Evolutionary conservation across 35 echinoderm and acorn worm genomes (phyloP).

Genomic region (Ptychodera flava): DNA sequence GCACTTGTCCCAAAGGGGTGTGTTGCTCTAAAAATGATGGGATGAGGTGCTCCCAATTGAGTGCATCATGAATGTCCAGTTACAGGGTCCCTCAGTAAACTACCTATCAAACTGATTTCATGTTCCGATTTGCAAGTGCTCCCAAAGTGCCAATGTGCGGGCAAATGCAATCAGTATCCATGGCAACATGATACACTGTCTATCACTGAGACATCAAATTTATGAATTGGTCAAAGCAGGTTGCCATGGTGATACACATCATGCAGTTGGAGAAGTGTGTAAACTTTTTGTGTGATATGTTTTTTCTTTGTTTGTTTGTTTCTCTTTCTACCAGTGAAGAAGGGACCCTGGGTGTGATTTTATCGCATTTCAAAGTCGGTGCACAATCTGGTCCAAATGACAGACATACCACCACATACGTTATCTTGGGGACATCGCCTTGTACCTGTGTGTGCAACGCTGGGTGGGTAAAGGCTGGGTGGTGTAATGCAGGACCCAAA

Average conservation of each 20-base stretch:
- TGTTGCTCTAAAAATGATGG: neutral
- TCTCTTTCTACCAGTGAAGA: neutral
- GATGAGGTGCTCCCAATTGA: neutral
- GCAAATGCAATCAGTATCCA: neutral
- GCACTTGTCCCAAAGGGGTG: neutral
- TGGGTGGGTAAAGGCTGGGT: constrained; percentile 75
- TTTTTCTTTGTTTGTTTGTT: no score
- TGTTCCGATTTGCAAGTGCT: no score
- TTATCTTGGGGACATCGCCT: constrained; percentile 59
- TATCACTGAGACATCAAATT: no score
- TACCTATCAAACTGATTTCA: no score
- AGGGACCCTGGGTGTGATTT: neutral
- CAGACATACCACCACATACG: constrained; percentile 93
- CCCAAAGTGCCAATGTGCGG: neutral
- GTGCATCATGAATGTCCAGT: neutral
- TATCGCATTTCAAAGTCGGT: neutral
- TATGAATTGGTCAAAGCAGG: no score
- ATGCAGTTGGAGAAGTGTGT: neutral
- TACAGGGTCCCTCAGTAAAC: neutral
- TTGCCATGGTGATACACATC: neutral
- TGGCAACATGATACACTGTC: no score
- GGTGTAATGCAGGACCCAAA: constrained; percentile 31
- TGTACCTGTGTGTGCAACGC: constrained; percentile 92
- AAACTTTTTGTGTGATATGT: no score
- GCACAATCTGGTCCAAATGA: neutral